A percentile compares a stretch with the other conserved stretches of the same genome.
Conservation (phyloP, 2,888 invertebrate species). For the Cerastis leucographa region DNA sequence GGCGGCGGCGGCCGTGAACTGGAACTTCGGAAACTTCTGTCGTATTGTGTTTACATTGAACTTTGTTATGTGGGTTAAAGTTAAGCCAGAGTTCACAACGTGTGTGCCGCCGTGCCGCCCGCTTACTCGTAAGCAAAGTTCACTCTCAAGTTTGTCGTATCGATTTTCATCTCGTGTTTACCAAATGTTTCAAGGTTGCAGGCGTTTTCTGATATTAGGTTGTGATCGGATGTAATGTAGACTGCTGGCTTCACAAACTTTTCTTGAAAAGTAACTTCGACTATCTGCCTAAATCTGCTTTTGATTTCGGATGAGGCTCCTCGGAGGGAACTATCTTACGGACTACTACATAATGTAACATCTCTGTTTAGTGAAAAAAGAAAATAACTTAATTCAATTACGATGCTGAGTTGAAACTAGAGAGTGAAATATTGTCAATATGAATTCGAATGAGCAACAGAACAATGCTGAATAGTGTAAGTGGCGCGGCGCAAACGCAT, state of each 20-base stretch:
- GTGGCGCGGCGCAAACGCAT: conserved; percentile 19
- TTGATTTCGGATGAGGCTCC: neutral
- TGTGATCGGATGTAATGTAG: conserved; percentile 34
- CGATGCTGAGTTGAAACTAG: neutral
- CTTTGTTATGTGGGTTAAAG: conserved; percentile 91
- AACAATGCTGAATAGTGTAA: neutral
- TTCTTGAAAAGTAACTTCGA: conserved; percentile 9
- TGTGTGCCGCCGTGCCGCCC: conserved; percentile 80
- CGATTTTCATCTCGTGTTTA: conserved; percentile 90
- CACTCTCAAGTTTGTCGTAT: conserved; percentile 87
- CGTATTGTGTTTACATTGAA: conserved; percentile 91
- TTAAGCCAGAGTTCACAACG: conserved; percentile 89
- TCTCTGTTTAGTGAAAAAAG: neutral
- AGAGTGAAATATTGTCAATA: neutral
- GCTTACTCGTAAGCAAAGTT: conserved; percentile 87
- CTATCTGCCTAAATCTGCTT: conserved; percentile 5
- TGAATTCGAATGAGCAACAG: conserved; percentile 1
- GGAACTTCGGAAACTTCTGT: conserved; percentile 88
- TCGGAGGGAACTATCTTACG: neutral
- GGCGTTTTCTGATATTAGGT: conserved; percentile 59
- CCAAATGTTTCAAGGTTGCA: conserved; percentile 88
- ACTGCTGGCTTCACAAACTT: conserved; percentile 24
- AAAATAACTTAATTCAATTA: neutral
- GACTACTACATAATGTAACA: neutral
- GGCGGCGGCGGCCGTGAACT: conserved; percentile 87